Evolutionary conservation across 2,888 invertebrate genomes (phyloP).

Genomic region (Bursaphelenchus okinawaensis): DNA sequence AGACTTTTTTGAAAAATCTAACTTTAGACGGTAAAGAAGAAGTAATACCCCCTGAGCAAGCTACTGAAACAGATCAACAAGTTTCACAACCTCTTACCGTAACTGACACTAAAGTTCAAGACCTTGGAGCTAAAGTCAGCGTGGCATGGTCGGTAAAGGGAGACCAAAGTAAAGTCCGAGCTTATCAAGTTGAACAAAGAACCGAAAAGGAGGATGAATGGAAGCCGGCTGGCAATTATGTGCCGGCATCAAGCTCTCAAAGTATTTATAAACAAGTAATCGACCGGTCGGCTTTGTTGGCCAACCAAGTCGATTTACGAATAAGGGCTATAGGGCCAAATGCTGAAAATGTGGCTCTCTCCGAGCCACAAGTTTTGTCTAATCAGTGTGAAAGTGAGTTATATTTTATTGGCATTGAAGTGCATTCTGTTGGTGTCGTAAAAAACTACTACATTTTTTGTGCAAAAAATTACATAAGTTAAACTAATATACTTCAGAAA

Average conservation of each 20-base stretch:
- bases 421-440: too few species aligned
- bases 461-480: neutral
- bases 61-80: neutral
- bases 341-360: slow-evolving; percentile 19
- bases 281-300: slow-evolving; percentile 14
- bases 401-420: too few species aligned
- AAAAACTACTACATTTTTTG: too few species aligned
- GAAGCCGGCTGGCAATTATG: slow-evolving; percentile 25
- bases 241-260: slow-evolving; percentile 13
- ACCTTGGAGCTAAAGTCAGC: slow-evolving; percentile 36
- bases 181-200: slow-evolving; percentile 43
- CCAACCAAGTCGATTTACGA: slow-evolving; percentile 18
- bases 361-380: neutral
- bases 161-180: slow-evolving; percentile 32
- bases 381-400: neutral
- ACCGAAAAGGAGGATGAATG: slow-evolving; percentile 14
- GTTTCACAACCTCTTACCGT: neutral
- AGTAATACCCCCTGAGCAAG: neutral
- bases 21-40: neutral
- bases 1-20: neutral
- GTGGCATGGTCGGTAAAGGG: slow-evolving; percentile 50
- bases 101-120: slow-evolving; percentile 29
- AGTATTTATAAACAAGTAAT: slow-evolving; percentile 12
- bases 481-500: slow-evolving; percentile 7
- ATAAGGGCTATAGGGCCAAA: slow-evolving; percentile 25